Percentiles rank a stretch among this genome's conserved stretches.
phyloP scores from a whole-genome alignment of 2,888 invertebrate genomes.

The Tenthredo mesomela region DNA sequence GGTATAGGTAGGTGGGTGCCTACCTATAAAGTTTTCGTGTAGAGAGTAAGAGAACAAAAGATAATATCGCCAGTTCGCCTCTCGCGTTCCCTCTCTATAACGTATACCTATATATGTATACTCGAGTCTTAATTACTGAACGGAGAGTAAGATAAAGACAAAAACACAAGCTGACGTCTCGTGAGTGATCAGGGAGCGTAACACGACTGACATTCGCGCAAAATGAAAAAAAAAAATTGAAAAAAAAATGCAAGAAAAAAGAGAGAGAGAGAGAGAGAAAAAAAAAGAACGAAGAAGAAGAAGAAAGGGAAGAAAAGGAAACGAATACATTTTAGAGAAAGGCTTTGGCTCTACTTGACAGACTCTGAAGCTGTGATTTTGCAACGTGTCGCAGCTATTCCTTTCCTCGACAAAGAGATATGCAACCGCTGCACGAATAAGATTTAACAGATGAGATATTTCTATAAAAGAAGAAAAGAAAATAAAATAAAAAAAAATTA shows the following conservation, averaged over 20 bases:
- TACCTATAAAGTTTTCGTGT: conserved; percentile 37
- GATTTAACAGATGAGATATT: neutral
- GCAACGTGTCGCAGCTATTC: neutral
- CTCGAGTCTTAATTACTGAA: conserved; percentile 69
- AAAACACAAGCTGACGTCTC: conserved; percentile 67
- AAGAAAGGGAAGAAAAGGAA: neutral
- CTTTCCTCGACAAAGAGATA: neutral
- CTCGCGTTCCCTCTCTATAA: conserved; percentile 54
- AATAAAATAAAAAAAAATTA: neutral
- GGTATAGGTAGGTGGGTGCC: neutral
- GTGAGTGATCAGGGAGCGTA: conserved; percentile 70
- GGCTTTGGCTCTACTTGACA: conserved; percentile 8
- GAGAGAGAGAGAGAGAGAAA: neutral
- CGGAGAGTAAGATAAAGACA: conserved; percentile 68
- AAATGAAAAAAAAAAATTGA: conserved; percentile 63
- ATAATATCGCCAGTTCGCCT: conserved; percentile 65
- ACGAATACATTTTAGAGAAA: conserved; percentile 34
- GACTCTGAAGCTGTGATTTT: neutral
- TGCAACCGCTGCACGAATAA: neutral
- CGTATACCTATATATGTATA: conserved; percentile 57
- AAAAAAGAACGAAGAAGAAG: neutral
- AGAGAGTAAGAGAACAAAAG: conserved; percentile 70
- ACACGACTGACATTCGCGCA: conserved; percentile 67
- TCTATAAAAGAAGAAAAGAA: too few species aligned
- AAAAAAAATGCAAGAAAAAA: neutral